Evolutionary conservation across 2,888 invertebrate genomes (phyloP).

Genomic region (Tetragnatha montana): DNA sequence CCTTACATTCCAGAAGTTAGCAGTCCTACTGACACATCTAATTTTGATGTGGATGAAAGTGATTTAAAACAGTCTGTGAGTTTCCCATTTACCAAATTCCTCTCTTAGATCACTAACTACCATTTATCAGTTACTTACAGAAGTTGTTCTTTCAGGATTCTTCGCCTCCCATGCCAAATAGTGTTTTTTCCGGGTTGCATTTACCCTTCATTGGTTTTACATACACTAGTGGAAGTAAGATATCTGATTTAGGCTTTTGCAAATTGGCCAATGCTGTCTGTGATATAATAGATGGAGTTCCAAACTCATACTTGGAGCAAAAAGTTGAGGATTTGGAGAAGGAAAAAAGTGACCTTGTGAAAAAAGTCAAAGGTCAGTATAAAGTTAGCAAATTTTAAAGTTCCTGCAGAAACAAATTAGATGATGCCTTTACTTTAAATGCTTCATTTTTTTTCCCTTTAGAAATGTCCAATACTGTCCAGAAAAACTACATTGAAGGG

Average conservation of each 20-base stretch:
- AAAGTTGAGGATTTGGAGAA: conserved; percentile 82
- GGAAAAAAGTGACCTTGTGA: conserved; percentile 84
- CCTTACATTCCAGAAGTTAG: conserved; percentile 76
- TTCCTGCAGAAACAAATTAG: background rate
- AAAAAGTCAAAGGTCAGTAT: conserved; percentile 81
- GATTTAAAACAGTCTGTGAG: conserved; percentile 86
- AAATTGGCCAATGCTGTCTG: conserved; percentile 59
- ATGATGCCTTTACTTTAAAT: background rate
- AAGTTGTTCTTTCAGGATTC: conserved; percentile 81
- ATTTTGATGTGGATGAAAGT: conserved; percentile 98
- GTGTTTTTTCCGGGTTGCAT: conserved; percentile 81
- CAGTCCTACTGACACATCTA: conserved; percentile 98
- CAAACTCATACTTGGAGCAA: conserved; percentile 75
- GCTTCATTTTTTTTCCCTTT: background rate
- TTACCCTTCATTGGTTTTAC: conserved; percentile 99
- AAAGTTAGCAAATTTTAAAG: background rate
- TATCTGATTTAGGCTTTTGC: conserved; percentile 63
- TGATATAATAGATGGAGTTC: conserved; percentile 66
- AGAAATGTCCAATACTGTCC: conserved; percentile 72
- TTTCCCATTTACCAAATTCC: background rate
- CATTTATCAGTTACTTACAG: background rate
- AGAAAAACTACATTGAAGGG: conserved; percentile 59
- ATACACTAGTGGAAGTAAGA: conserved; percentile 86
- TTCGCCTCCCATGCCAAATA: conserved; percentile 83
- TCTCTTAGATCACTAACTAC: background rate